Percentiles rank a stretch among this genome's conserved stretches.
These are phyloP conservation scores for Mythimna lalbum DNA, from an alignment of 2,888 invertebrate genomes.

Conservation along the genomic window DNA sequence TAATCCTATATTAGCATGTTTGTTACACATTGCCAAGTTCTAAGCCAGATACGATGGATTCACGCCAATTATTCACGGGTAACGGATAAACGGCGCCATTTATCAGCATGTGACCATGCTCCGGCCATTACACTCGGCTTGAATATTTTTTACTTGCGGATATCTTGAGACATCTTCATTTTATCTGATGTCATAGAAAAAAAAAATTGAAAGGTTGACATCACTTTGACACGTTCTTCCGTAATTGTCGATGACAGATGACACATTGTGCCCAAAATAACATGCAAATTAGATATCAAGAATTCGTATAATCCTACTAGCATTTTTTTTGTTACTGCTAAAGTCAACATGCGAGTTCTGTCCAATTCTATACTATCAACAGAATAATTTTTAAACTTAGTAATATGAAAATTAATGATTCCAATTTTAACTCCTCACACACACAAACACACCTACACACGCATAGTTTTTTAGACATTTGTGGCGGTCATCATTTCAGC, in stretches of 20 bases:
- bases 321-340: conserved; percentile 10
- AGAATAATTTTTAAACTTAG: conserved; percentile 20
- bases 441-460: no score
- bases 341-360: neutral
- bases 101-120: conserved; percentile 11
- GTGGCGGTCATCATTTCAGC: no score
- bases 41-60: conserved; percentile 39
- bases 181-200: conserved; percentile 4
- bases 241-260: conserved; percentile 32
- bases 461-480: neutral
- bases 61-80: conserved; percentile 50
- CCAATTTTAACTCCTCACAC: neutral
- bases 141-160: conserved; percentile 19
- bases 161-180: conserved; percentile 24
- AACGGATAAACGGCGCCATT: conserved; percentile 28
- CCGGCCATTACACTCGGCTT: conserved; percentile 23
- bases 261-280: conserved; percentile 54
- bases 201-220: conserved; percentile 21
- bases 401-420: neutral
- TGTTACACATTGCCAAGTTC: conserved; percentile 51
- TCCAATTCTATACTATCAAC: neutral
- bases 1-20: conserved; percentile 11
- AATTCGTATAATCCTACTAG: conserved; percentile 30
- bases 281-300: conserved; percentile 50
- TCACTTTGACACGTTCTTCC: conserved; percentile 17